Evolutionary conservation across 2,113 vertebrate genomes (phyloP).

Genomic region (Entosphenus tridentatus): DNA sequence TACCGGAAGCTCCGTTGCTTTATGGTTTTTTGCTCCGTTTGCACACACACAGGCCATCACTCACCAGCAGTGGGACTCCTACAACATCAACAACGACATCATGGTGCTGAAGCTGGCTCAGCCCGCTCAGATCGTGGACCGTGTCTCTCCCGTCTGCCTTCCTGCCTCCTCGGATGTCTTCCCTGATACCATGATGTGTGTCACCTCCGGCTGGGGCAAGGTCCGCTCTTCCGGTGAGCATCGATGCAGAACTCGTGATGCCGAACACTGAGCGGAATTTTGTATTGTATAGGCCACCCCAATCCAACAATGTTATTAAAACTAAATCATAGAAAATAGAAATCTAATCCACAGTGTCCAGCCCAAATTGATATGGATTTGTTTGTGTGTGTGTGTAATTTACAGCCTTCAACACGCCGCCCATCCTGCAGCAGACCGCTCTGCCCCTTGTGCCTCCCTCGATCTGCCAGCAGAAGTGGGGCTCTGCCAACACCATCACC

Average conservation of each 20-base stretch:
- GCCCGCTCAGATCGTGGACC: conserved; percentile 22
- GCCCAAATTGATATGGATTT: too few relatives aligned
- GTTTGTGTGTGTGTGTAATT: neutral
- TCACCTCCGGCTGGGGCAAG: conserved; percentile 54
- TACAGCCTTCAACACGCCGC: conserved; percentile 2
- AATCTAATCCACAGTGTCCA: too few relatives aligned
- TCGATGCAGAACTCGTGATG: too few relatives aligned
- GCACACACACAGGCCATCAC: conserved; percentile 27
- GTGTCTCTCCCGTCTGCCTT: conserved; percentile 40
- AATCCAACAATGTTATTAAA: too few relatives aligned
- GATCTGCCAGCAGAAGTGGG: conserved; percentile 18
- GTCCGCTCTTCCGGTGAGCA: conserved; percentile 28
- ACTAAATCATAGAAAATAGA: too few relatives aligned
- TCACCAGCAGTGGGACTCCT: conserved; percentile 34
- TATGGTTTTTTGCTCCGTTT: too few relatives aligned
- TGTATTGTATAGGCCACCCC: too few relatives aligned
- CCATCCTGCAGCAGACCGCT: conserved; percentile 20
- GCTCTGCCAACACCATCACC: conserved; percentile 16
- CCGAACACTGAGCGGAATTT: too few relatives aligned
- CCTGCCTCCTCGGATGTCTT: conserved; percentile 20
- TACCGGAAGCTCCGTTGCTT: too few relatives aligned
- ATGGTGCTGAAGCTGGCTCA: conserved; percentile 41
- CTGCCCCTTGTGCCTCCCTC: conserved; percentile 22
- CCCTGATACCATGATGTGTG: conserved; percentile 23
- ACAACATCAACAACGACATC: conserved; percentile 43